Conservation (phyloP, 92 coral and sea anemone species). For the Siderastrea siderea region DNA sequence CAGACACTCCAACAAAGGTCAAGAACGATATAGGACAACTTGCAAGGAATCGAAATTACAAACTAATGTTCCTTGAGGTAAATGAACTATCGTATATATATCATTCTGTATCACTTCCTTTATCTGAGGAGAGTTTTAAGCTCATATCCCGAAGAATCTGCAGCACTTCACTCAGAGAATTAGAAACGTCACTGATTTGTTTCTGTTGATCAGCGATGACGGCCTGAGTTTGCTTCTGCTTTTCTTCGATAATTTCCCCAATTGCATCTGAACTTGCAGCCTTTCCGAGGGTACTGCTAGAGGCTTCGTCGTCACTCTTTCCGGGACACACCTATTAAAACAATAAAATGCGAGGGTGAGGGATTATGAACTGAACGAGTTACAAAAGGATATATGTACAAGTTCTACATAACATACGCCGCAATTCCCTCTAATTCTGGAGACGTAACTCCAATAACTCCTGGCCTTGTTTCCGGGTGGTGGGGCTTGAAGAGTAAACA, state of each 20-base stretch:
- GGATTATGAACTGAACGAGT: background rate
- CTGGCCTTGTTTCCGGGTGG: too few species aligned
- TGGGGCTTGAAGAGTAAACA: too few species aligned
- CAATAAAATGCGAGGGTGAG: background rate
- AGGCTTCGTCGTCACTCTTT: background rate
- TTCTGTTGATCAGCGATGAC: background rate
- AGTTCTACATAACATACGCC: background rate
- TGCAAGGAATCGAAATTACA: too few species aligned
- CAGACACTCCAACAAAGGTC: too few species aligned
- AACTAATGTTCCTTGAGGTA: too few species aligned
- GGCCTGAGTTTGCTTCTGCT: background rate
- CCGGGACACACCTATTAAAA: background rate
- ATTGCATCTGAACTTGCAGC: background rate
- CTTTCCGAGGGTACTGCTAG: background rate
- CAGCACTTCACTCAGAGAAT: background rate
- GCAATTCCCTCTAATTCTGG: too few species aligned
- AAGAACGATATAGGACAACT: too few species aligned
- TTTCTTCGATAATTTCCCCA: background rate
- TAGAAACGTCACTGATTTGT: background rate
- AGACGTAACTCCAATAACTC: too few species aligned
- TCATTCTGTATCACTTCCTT: too few species aligned
- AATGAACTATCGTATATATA: too few species aligned
- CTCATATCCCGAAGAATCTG: constrained; percentile 3
- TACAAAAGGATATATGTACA: background rate
- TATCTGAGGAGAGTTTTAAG: too few species aligned